Evolutionary conservation across 2,113 vertebrate species (phyloP), one percentile per base, ranked within the genome.

Genomic region (Dasyornis broadbenti): DNA sequence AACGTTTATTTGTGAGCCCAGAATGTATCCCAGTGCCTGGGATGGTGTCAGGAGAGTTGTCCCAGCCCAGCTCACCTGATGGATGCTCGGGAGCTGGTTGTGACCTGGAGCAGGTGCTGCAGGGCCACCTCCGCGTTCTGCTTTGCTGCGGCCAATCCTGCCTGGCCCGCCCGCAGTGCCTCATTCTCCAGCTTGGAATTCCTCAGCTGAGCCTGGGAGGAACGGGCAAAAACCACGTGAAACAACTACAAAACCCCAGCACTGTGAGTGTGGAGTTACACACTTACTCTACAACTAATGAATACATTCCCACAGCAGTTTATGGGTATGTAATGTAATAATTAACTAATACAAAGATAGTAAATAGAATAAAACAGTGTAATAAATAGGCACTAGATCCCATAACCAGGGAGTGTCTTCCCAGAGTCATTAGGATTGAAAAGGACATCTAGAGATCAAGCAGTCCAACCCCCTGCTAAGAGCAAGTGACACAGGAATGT

Each of bases 101-200:
- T 96, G 4, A 98, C 98, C 9, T 82, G 92, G 10, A 96, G 98
- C 10, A 99, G 98, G 80, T 98, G 98, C 88, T 99, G 98, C 2
- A 99, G 93, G 6, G 99, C 99, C 39, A 97, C 6, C 6, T 98
- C 98, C 0, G 99, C 98, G 2, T 99, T 99, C 15, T 97, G 98
- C 83, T 95, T 99, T 92, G 98, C 98, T 3, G 85, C 94, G 0
- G 96, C 96, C 95, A 99, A 60, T 4, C 98, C 97, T 0, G 97
- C 97, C 95, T 99, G 98, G 15, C 96, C 96, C 0, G 86, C 94
- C 70, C 97, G 98, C 91, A 99, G 89, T 5, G 83, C 95, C 50
- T 98, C 96, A 0, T 98, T 98, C 92, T 99, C 98, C 0, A 70
- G 68, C 80, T 81, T 94, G 94, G 87, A 98, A 17, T 76, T 94